These are phyloP conservation scores for Pagrus major DNA, from an alignment of 2,113 vertebrate species.

Conservation along the genomic window DNA sequence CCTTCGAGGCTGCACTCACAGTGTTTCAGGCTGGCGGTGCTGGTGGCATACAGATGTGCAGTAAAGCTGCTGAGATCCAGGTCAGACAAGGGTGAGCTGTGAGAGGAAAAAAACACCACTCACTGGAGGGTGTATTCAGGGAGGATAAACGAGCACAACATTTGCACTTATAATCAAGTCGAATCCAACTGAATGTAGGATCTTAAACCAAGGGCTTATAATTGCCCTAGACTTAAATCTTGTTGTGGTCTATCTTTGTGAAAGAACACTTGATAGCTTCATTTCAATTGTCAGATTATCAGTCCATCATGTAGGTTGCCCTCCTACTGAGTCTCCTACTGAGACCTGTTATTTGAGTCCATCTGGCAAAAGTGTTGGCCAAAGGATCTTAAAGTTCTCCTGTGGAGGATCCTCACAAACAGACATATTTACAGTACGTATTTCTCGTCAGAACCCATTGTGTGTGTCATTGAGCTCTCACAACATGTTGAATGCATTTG, in stretches of 20 bases:
- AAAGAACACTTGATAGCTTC: neutral
- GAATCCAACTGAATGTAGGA: neutral
- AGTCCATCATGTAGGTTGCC: neutral
- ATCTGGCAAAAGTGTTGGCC: neutral
- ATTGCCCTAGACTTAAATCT: too few relatives aligned
- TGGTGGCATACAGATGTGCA: slow-evolving; percentile 70
- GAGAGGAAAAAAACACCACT: slow-evolving; percentile 12
- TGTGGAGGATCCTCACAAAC: neutral
- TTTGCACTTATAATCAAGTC: neutral
- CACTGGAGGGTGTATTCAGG: neutral
- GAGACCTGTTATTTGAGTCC: neutral
- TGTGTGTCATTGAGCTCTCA: neutral
- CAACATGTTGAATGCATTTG: neutral
- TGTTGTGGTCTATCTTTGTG: too few relatives aligned
- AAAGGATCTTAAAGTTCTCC: neutral
- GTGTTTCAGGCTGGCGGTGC: slow-evolving; percentile 26
- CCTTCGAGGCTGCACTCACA: neutral
- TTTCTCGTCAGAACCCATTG: neutral
- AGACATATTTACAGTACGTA: too few relatives aligned
- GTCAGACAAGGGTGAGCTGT: slow-evolving; percentile 41
- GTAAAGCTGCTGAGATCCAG: slow-evolving; percentile 34
- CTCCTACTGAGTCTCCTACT: neutral
- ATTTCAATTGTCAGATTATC: neutral
- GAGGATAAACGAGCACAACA: neutral
- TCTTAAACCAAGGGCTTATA: neutral